phyloP scores from a whole-genome alignment of 2,888 invertebrate species.

The Iphiclides podalirius region DNA sequence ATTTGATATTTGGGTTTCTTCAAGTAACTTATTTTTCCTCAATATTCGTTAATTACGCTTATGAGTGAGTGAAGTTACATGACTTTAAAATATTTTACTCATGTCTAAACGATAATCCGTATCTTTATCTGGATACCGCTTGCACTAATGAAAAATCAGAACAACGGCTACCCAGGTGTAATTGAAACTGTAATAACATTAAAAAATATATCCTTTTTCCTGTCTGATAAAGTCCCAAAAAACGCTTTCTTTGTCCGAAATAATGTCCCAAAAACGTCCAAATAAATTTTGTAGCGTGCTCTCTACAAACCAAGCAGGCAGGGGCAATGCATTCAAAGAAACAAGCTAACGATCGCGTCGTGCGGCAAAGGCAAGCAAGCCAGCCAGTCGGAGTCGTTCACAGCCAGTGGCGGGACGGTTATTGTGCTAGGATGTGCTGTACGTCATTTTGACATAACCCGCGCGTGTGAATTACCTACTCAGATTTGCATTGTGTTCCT shows the following conservation, averaged over 20 bases:
- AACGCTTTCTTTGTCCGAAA: no score
- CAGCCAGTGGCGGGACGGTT: constrained; percentile 11
- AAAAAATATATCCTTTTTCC: no score
- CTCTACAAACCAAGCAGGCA: neutral
- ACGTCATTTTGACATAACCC: neutral
- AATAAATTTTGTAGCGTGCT: neutral
- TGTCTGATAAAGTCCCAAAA: no score
- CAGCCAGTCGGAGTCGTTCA: constrained; percentile 1
- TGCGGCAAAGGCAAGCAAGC: neutral
- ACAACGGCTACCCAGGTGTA: no score
- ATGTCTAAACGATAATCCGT: no score
- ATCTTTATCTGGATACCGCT: no score
- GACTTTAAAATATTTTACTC: no score
- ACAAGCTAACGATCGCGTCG: neutral
- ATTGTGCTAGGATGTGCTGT: constrained; percentile 4
- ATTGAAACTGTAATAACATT: no score
- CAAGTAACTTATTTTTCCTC: no score
- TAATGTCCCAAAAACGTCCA: constrained; percentile 10
- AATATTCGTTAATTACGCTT: neutral
- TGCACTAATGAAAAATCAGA: no score
- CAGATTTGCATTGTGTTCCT: constrained; percentile 10
- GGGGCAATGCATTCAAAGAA: constrained; percentile 16
- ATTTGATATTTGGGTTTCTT: neutral
- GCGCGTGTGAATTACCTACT: constrained; percentile 7
- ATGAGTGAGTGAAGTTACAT: no score